These are phyloP conservation scores for Pandemis corylana DNA, from an alignment of 2,888 invertebrate genomes.

Conservation along the genomic window DNA sequence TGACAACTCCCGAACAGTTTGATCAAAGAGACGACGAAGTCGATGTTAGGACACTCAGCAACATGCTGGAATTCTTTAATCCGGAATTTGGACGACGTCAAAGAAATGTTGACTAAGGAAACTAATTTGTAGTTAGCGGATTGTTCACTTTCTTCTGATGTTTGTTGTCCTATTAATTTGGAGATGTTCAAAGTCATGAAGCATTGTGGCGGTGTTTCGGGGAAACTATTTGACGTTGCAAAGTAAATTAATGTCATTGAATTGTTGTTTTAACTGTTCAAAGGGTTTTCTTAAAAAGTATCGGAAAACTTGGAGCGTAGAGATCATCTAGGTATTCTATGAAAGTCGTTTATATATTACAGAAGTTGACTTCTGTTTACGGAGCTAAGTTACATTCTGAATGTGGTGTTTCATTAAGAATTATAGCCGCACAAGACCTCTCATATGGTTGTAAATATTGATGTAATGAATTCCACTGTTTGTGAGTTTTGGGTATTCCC, in stretches of 20 bases:
- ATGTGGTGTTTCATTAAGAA: not conserved
- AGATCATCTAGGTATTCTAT: not conserved
- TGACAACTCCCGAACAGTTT: conserved; percentile 63
- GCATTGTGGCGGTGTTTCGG: conserved; percentile 7
- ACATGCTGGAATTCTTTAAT: conserved; percentile 68
- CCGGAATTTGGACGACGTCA: conserved; percentile 72
- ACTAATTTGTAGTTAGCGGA: conserved; percentile 74
- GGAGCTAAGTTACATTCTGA: not conserved
- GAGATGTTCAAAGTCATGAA: conserved; percentile 46
- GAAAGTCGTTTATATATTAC: not conserved
- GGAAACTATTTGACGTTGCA: conserved; percentile 29
- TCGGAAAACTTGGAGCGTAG: not conserved
- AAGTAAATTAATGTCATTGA: conserved; percentile 7
- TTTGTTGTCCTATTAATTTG: conserved; percentile 70
- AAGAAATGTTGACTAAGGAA: conserved; percentile 52
- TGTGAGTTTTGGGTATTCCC: conserved; percentile 1
- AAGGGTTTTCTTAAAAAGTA: not conserved
- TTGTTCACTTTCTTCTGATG: conserved; percentile 59
- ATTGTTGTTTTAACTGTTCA: not conserved
- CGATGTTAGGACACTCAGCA: conserved; percentile 53
- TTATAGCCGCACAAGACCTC: not conserved
- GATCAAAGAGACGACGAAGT: conserved; percentile 70
- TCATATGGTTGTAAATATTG: conserved; percentile 3
- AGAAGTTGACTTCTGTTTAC: not conserved
- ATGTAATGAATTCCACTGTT: conserved; percentile 9